Conservation (phyloP, 2,888 invertebrate species). For the Phalera bucephala region DNA sequence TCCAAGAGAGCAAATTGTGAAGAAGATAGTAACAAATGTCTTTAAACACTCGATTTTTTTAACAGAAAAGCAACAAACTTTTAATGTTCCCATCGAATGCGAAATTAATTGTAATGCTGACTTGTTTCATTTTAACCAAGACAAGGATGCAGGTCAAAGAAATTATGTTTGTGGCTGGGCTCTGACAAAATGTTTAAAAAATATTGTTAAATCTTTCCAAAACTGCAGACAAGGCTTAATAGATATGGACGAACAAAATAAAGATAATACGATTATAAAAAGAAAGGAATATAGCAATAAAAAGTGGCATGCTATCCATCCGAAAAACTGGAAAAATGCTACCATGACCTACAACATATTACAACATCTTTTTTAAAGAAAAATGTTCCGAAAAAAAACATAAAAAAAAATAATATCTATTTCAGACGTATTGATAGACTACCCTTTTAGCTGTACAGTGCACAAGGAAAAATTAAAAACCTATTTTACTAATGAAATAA, state of each 20-base stretch:
- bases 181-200: too few species aligned
- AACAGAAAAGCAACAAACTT: constrained; percentile 3
- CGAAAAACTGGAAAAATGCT: not conserved
- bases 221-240: not conserved
- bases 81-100: constrained; percentile 4
- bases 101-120: not conserved
- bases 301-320: not conserved
- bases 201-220: constrained; percentile 10
- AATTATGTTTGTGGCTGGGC: constrained; percentile 30
- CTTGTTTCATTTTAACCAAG: not conserved
- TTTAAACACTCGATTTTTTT: constrained; percentile 13
- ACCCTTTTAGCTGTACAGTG: too few species aligned
- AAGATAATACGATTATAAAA: not conserved
- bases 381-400: not conserved
- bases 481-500: too few species aligned
- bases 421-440: not conserved
- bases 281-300: not conserved
- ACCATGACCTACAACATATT: not conserved
- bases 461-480: too few species aligned
- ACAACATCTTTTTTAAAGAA: not conserved
- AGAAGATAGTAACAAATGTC: constrained; percentile 13
- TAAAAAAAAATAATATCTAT: not conserved
- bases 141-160: constrained; percentile 14
- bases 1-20: constrained; percentile 33
- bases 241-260: not conserved